Base-by-base conservation (phyloP, 1,140 invertebrate species). In the Phymorhynchus buccinoides region DNA sequence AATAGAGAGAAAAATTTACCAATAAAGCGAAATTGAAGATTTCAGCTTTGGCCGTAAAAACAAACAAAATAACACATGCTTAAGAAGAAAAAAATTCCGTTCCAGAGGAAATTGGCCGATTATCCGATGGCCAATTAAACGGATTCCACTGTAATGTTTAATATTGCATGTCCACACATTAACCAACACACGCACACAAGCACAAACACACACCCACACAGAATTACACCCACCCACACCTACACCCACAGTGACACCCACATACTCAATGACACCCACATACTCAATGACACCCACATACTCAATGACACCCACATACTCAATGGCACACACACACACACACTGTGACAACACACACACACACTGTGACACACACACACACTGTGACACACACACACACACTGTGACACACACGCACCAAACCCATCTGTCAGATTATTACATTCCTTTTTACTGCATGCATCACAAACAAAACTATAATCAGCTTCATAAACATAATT, bases 321-420 rank as follows among this genome's bases (percentile, higher is more conserved):
- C 62, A 66, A 9, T 14, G 9, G n/a, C 62, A 66, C 62, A 66
- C 62, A 66, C 62, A 66, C 41, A 77, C 75, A 77, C 75, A 77
- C 75, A 0, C 41, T 37, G 0, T n/a, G n/a, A 6, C 7, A n/a
- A 42, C 75, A 77, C 75, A 37, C 75, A 77, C 75, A 77, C 41
- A 42, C 75, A 77, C 41, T 37, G 35, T 30, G 32, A 77, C 22
- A 42, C 35, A 77, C 75, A 77, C 75, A 77, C 12, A 39, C 75
- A 77, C 35, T 14, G 32, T 2, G 22, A 12, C 75, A 77, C 75
- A 77, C 75, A 77, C 75, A 77, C 12, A 77, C 75, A 77, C 75
- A 77, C 62, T 27, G 18, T 27, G 9, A 30, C 7, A 30, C 62
- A 30, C 62, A 30, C 62, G 48, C 48, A 22, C 22, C 48, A 16